Evolutionary conservation across 2,888 invertebrate genomes (phyloP).

Genomic region (Drosophila helvetica): DNA sequence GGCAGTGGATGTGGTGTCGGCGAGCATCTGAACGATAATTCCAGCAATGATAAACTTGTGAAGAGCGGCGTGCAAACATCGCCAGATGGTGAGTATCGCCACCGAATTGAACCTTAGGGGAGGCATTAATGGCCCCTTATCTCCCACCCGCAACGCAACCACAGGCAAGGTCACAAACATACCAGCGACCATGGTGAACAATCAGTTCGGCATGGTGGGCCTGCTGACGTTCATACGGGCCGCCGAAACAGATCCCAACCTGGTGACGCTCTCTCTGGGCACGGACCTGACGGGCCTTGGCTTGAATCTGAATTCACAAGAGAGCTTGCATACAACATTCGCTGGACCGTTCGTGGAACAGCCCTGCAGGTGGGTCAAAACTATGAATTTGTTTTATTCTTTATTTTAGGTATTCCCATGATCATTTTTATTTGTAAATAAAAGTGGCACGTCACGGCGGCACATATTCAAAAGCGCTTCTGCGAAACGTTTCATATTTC

Average conservation of each 20-base stretch:
- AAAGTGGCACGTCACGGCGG: too few species aligned
- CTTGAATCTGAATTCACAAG: slow-evolving; percentile 98
- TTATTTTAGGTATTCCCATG: too few species aligned
- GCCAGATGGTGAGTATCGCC: slow-evolving; percentile 89
- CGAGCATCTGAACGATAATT: slow-evolving; percentile 83
- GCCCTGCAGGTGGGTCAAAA: slow-evolving; percentile 89
- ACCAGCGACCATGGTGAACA: slow-evolving; percentile 98
- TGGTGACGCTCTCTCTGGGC: slow-evolving; percentile 98
- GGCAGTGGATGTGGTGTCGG: slow-evolving; percentile 74
- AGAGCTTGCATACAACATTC: slow-evolving; percentile 98
- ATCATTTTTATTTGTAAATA: too few species aligned
- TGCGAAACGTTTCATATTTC: not conserved
- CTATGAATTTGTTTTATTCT: not conserved
- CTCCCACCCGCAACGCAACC: slow-evolving; percentile 6
- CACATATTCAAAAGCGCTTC: not conserved
- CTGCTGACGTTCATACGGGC: slow-evolving; percentile 98
- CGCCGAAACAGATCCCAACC: slow-evolving; percentile 97
- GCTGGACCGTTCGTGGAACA: slow-evolving; percentile 99
- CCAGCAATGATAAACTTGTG: slow-evolving; percentile 85
- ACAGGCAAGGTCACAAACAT: slow-evolving; percentile 98
- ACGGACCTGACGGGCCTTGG: slow-evolving; percentile 99
- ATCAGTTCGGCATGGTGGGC: slow-evolving; percentile 99
- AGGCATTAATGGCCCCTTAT: not conserved
- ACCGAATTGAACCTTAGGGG: not conserved
- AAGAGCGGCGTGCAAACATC: slow-evolving; percentile 97